These are phyloP conservation scores for Aspidoscelis tigris DNA, from an alignment of 2,113 vertebrate genomes.

Conservation along the genomic window DNA sequence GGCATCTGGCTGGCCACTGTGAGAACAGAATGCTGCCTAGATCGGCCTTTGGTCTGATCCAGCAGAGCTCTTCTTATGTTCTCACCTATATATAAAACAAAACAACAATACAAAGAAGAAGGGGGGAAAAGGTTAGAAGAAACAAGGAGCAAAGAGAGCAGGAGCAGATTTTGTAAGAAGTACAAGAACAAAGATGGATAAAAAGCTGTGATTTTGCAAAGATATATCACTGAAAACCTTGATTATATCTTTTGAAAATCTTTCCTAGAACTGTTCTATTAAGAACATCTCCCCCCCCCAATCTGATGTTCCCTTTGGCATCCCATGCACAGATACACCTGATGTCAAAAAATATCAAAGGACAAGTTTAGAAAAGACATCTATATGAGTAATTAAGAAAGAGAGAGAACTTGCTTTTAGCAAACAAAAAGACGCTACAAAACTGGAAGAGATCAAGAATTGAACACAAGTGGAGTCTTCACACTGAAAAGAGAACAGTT, in stretches of 20 bases:
- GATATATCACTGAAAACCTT: not conserved
- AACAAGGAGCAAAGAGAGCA: not conserved
- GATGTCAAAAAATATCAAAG: not conserved
- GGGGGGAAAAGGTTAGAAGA: not conserved
- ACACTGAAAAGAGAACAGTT: not conserved
- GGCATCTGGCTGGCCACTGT: too few species aligned
- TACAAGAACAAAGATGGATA: not conserved
- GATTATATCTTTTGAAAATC: not conserved
- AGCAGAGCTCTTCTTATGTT: too few species aligned
- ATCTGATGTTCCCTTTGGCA: too few species aligned
- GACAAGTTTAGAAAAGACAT: not conserved
- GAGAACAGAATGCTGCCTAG: too few species aligned
- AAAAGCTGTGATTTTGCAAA: not conserved
- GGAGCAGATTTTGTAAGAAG: not conserved
- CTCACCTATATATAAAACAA: not conserved
- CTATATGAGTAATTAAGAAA: too few species aligned
- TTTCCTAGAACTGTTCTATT: not conserved
- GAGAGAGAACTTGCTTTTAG: not conserved
- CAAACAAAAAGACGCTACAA: not conserved
- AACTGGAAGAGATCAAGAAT: not conserved
- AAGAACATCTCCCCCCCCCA: not conserved
- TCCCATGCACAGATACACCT: not conserved
- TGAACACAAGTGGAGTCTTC: not conserved
- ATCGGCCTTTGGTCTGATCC: too few species aligned
- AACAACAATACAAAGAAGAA: not conserved